Evolutionary conservation across 2,113 vertebrate genomes (phyloP).

Genomic region (Nothoprocta perdicaria): DNA sequence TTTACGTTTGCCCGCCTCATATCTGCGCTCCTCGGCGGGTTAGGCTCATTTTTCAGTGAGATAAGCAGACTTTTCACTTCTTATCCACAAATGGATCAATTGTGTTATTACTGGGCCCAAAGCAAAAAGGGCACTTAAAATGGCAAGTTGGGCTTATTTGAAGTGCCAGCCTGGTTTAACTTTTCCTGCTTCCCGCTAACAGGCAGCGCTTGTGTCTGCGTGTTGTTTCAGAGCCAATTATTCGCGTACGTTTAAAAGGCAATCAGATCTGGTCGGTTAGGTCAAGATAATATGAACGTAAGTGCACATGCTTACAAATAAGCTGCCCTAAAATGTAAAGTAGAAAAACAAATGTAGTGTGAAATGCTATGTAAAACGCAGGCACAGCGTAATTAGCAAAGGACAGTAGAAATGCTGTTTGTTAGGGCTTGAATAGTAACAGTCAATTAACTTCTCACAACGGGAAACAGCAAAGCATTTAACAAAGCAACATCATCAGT

Average conservation of each 20-base stretch:
- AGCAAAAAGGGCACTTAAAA: background rate
- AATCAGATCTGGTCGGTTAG: slow-evolving; percentile 68
- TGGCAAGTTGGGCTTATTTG: slow-evolving; percentile 6
- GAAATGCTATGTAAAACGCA: slow-evolving; percentile 62
- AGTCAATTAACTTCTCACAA: slow-evolving; percentile 75
- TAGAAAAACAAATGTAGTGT: slow-evolving; percentile 72
- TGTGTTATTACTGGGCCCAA: background rate
- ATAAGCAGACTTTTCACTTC: background rate
- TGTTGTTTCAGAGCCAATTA: slow-evolving; percentile 49
- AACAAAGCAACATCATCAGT: slow-evolving; percentile 61
- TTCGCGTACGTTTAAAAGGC: slow-evolving; percentile 39
- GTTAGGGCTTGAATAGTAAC: slow-evolving; percentile 65
- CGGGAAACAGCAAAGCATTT: slow-evolving; percentile 66
- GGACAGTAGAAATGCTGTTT: slow-evolving; percentile 67
- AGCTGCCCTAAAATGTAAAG: slow-evolving; percentile 66
- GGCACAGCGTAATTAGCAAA: slow-evolving; percentile 67
- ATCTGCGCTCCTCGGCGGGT: background rate
- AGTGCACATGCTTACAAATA: slow-evolving; percentile 64
- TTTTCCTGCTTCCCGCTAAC: slow-evolving; percentile 18
- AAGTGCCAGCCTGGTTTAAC: slow-evolving; percentile 45
- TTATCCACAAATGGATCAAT: background rate
- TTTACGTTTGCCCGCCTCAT: background rate
- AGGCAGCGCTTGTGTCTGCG: slow-evolving; percentile 17
- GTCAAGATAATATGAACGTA: slow-evolving; percentile 67
- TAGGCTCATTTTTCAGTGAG: background rate